Base-by-base conservation (phyloP, 2,113 vertebrate species). In the Rhea pennata region DNA sequence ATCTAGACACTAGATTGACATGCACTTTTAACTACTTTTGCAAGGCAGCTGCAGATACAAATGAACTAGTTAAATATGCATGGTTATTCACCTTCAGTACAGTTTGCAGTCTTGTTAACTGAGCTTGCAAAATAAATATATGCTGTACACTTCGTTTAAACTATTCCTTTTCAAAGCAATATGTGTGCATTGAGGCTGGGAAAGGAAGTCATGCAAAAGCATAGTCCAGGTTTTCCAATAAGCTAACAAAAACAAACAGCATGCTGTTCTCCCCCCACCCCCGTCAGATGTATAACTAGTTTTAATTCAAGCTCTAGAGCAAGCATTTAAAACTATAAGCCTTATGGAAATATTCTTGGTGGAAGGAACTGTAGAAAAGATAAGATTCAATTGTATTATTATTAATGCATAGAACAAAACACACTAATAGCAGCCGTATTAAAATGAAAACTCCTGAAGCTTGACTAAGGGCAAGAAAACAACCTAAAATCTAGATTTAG, bases 11-110 rank as follows among this genome's bases (percentile, higher is more conserved):
- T 59, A 74, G 65, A 73, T 71, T n/a, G 46, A 39, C 64, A 71
- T 0, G 0, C 19, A 14, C 39, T 23, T 54, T 21, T 84, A 75
- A 87, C 85, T 61, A 53, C 50, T 79, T 48, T 27, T 1, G 2
- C 81, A 94, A 73, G 7, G 27, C 39, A 80, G 67, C 40, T 46
- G 58, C 77, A 69, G 51, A 56, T 40, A 66, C 81, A 67, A 79
- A 46, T 10, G 54, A 93, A n/a, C 69, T 24, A 48, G 42, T 62
- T 90, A 56, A 40, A 62, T 22, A 61, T 4, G 9, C 24, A 50
- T 0, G 10, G 51, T 2, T 33, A 69, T 44, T 74, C 58, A 79
- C 15, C 33, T 24, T 2, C 9, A 39, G 80, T 42, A 6, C 79
- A 76, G 36, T 29, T 36, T 87, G 54, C 59, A 44, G 21, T 40